Evolutionary conservation across 1,140 invertebrate species (phyloP), one percentile per base, ranked within the genome.

Genomic region (Aphelinus certus): DNA sequence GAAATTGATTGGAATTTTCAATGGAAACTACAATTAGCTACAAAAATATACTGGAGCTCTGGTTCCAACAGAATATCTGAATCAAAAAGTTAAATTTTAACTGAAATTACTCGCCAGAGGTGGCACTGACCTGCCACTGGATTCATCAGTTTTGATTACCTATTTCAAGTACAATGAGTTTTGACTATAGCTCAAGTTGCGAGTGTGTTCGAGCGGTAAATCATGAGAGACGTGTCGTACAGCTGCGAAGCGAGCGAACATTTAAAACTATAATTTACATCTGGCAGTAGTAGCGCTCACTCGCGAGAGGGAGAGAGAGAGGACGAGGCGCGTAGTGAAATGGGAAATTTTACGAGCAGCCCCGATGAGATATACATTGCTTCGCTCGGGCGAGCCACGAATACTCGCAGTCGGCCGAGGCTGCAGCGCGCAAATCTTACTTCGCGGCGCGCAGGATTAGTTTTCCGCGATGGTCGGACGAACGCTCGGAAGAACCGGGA

Each of bases 181-280:
- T 26, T 26, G 26, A 26, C 26, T 26, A 26, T 26, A 26, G 26
- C 26, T 26, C 26, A 26, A 26, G 26, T 46, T 48, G 2, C 69
- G n/a, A 7, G 46, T 45, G 62, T 49, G 49, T 51, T 45, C 47
- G 26, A 26, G 62, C n/a, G n/a, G 71, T 73, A 73, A 73, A 73
- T 73, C 71, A 73, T 60, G 47, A 47, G 7, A 42, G 53, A 57
- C 43, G 48, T 6, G 51, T 51, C 49, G 43, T 42, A 61, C 67
- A 47, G 9, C n/a, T 9, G 48, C 56, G 10, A 26, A 9, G 53
- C 2, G 56, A 1, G 55, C 56, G 1, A 63, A 51, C 72, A 74
- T 74, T 74, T 66, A 62, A 68, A 74, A 68, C 45, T 67, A 58
- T 68, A 74, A 74, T 74, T 74, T 68, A 68, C 72, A 74, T 74